A percentile compares a stretch with the other conserved stretches of the same genome.
These are phyloP conservation scores for Cenopis cana DNA, from an alignment of 2,888 invertebrate genomes.

Conservation along the genomic window DNA sequence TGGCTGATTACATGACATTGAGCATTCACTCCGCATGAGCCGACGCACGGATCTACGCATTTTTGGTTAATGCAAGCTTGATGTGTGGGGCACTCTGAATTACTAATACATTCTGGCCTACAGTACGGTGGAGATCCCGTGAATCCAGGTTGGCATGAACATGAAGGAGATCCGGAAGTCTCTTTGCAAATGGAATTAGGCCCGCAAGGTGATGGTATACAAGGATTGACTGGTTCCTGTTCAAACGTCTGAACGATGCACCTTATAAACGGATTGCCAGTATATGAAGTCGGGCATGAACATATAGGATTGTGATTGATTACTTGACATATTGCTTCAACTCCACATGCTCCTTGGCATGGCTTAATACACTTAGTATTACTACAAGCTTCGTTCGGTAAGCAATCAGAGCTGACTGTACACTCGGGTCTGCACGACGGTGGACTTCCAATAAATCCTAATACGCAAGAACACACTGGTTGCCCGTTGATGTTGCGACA, in stretches of 20 bases:
- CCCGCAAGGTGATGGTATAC: constrained; percentile 92
- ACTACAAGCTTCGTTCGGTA: constrained; percentile 89
- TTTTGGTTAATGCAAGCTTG: constrained; percentile 91
- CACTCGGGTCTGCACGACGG: constrained; percentile 93
- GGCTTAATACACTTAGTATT: constrained; percentile 93
- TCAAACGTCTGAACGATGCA: constrained; percentile 83
- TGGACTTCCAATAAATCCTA: constrained; percentile 90
- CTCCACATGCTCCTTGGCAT: constrained; percentile 93
- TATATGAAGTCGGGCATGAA: constrained; percentile 87
- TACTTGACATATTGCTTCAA: constrained; percentile 90
- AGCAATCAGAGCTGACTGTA: constrained; percentile 90
- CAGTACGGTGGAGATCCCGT: constrained; percentile 91
- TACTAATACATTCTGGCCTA: constrained; percentile 91
- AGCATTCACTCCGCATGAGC: constrained; percentile 89
- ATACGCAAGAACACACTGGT: constrained; percentile 89
- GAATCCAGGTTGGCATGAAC: constrained; percentile 89
- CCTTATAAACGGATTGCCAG: constrained; percentile 91
- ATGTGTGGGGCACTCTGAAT: constrained; percentile 89
- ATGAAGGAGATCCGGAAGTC: constrained; percentile 88
- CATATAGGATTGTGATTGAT: constrained; percentile 93
- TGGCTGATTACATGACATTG: constrained; percentile 91
- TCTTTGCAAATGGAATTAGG: constrained; percentile 90
- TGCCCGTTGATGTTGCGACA: constrained; percentile 90
- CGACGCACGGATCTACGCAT: constrained; percentile 90
- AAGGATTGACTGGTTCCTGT: constrained; percentile 86